Base-by-base conservation (phyloP, 1,140 invertebrate genomes). In the Medauroidea extradentata region DNA sequence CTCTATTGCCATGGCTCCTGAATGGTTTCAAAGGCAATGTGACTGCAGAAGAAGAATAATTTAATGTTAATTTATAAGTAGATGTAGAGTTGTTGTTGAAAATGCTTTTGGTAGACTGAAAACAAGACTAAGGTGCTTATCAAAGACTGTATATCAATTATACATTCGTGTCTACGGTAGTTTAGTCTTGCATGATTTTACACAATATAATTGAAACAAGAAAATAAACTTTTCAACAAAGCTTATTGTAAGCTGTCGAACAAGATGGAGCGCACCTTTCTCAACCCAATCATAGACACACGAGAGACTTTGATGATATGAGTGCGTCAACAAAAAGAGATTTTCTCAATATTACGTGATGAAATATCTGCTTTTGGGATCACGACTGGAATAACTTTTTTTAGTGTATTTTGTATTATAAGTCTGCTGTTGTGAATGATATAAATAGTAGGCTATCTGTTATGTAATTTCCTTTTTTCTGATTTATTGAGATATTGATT, bases 31-130 rank as follows among this genome's bases (percentile, higher is more conserved):
- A 63, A n/a, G 57, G 60, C 39, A 39, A 61, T 46, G 38, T 63
- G 24, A 61, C 21, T 42, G 21, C 54, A 24, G 49, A 65, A 51
- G 55, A 74, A 60, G 57, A 67, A 42, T 70, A 65, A 46, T 70
- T 70, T 59, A 74, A 73, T 57, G 67, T 67, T 39, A 61, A 73
- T 50, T 13, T 67, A n/a, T n/a, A 34, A 68, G 51, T 61, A 39
- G 63, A 8, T 66, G 61, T 42, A 61, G 72, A 42, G 46, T 70
- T 21, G 53, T 65, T 51, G 54, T 72, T 38, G 72, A 75, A 59
- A 71, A 69, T 61, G 70, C 67, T 16, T 75, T 74, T 69, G 73
- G 67, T 24, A 64, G 71, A 49, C 46, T 73, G 11, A 69, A 68
- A 50, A 49, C 52, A 7, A 27, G 65, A 42, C 64, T 62, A 59